Base-by-base conservation (phyloP, 2,113 vertebrate species). In the Centropus bengalensis region DNA sequence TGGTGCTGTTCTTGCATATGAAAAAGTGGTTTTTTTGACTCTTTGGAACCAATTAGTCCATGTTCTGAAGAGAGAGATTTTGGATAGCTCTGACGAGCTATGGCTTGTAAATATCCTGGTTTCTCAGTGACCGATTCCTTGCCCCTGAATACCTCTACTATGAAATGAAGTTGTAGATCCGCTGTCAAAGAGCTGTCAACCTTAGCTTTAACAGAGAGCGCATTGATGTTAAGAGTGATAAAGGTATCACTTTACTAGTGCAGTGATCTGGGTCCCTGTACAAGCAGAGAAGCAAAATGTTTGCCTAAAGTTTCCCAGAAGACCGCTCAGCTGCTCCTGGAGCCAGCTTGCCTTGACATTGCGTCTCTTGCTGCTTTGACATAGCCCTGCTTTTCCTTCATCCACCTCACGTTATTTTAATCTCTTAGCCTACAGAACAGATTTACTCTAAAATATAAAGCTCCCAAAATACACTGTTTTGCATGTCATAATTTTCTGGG, bases 91-190 rank as follows among this genome's bases (percentile, higher is more conserved):
- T 81, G 77, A 23, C 15, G 45, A 8, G 5, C 44, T 91, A 54
- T 1, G 70, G 24, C 30, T 66, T 70, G 38, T 63, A 49, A 89
- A 67, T 0, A 1, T 27, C 4, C 5, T 54, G 16, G 36, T 77
- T 86, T 89, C 49, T 66, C 45, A 42, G 18, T 79, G 77, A 23
- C 62, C 42, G 33, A 3, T 81, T 62, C 54, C 38, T 89, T 70
- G 56, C 33, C 14, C n/a, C 47, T 0, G 0, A 20, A 33, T 69
- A n/a, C 14, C 14, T 45, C 32, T 84, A 3, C 40, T 49, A 1
- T 58, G 68, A 2, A 78, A 66, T 40, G 51, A 73, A 81, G 38
- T 17, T 66, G 42, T 30, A 49, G 82, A 44, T 66, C 59, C 77
- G 30, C 40, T 69, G 47, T 66, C 64, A 70, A 45, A 47, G 89